These are phyloP conservation scores for Pocillopora meandrina DNA, from an alignment of 92 coral and sea anemone genomes.

Conservation along the genomic window DNA sequence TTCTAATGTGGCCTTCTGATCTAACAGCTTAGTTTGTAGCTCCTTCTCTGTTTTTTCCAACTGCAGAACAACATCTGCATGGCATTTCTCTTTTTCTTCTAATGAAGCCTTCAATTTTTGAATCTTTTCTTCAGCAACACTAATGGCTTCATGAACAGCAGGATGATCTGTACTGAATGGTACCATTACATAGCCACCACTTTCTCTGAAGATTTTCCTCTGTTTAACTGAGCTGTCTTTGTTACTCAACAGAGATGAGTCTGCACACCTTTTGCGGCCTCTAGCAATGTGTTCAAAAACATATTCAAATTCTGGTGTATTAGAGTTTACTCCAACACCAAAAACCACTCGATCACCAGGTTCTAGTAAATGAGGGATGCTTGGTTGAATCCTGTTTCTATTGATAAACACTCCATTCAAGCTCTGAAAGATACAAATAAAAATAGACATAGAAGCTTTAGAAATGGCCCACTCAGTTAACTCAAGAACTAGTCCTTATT, in stretches of 20 bases:
- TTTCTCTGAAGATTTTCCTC: constrained; percentile 79
- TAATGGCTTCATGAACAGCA: constrained; percentile 25
- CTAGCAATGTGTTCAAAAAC: constrained; percentile 74
- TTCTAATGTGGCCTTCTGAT: constrained; percentile 83
- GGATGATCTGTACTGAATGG: constrained; percentile 18
- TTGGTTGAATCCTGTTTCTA: constrained; percentile 67
- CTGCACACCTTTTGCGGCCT: constrained; percentile 72
- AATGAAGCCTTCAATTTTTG: constrained; percentile 66
- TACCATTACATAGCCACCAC: constrained; percentile 46
- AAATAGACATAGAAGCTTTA: neutral
- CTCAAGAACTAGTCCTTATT: neutral
- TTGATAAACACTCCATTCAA: constrained; percentile 95
- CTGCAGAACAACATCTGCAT: constrained; percentile 64
- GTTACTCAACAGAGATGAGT: constrained; percentile 39
- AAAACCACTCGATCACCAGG: constrained; percentile 88
- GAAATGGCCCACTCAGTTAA: too few relatives aligned
- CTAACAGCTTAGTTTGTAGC: constrained; percentile 67
- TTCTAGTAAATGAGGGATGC: constrained; percentile 56
- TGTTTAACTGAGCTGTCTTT: constrained; percentile 60
- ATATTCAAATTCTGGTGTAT: constrained; percentile 94
- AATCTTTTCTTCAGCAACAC: constrained; percentile 81
- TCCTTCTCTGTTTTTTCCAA: constrained; percentile 76
- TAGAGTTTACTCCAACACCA: constrained; percentile 90
- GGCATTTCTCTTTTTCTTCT: constrained; percentile 81
- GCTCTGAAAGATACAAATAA: constrained; percentile 67